phyloP scores from a whole-genome alignment of 2,888 invertebrate genomes.

The Callimorpha dominula region DNA sequence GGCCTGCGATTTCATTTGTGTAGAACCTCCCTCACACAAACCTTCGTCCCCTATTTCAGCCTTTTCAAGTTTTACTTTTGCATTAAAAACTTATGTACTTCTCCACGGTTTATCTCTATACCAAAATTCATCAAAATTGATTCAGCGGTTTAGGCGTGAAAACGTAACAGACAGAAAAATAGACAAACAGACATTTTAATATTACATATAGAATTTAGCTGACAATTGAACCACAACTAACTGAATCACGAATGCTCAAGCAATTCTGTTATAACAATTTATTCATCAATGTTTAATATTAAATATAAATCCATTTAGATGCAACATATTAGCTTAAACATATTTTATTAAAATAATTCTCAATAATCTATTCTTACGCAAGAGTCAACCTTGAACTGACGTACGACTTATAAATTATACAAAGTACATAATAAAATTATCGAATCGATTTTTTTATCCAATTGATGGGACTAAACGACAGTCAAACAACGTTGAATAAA shows the following conservation, averaged over 20 bases:
- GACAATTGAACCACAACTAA: no score
- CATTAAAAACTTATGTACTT: not conserved
- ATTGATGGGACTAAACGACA: constrained; percentile 13
- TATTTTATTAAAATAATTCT: constrained; percentile 44
- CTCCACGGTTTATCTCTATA: no score
- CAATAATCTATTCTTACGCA: constrained; percentile 44
- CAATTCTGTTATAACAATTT: not conserved
- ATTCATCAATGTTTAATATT: constrained; percentile 1
- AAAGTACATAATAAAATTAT: constrained; percentile 26
- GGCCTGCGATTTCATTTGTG: not conserved
- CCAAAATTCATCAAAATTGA: no score
- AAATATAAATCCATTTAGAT: constrained; percentile 17
- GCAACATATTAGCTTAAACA: constrained; percentile 27
- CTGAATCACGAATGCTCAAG: not conserved
- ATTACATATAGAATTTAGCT: no score
- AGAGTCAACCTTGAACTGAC: constrained; percentile 38
- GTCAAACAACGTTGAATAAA: not conserved
- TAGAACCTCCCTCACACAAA: not conserved
- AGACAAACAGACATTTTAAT: no score
- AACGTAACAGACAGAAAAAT: no score
- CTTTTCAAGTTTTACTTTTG: not conserved
- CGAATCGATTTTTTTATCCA: constrained; percentile 31
- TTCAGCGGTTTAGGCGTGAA: no score
- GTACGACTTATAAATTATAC: constrained; percentile 20
- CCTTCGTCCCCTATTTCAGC: not conserved